phyloP scores from a whole-genome alignment of 2,888 invertebrate species.

The Limnephilus marmoratus region DNA sequence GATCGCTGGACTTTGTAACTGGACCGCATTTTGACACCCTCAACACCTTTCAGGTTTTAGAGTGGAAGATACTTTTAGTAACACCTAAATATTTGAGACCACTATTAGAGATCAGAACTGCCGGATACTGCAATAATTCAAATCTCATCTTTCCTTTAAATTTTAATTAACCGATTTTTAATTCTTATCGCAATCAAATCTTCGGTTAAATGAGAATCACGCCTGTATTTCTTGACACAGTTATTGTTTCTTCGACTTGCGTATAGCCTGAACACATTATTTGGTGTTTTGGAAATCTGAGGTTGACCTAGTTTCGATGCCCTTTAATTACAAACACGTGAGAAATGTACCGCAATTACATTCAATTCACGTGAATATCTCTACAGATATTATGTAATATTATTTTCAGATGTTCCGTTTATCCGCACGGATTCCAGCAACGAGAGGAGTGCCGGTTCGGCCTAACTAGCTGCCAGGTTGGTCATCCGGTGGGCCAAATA shows the following conservation, averaged over 20 bases:
- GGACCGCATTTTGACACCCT: not conserved
- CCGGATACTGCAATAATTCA: not conserved
- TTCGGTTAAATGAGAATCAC: not conserved
- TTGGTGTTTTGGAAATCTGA: not conserved
- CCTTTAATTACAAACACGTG: not conserved
- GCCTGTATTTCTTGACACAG: not conserved
- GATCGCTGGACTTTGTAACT: not conserved
- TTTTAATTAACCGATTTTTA: not conserved
- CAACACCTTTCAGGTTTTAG: not conserved
- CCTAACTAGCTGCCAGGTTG: not conserved
- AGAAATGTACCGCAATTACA: not conserved
- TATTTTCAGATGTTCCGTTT: not conserved
- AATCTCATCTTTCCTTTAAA: not conserved
- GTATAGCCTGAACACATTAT: not conserved
- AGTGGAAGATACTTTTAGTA: too few species aligned
- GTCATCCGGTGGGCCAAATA: not conserved
- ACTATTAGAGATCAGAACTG: not conserved
- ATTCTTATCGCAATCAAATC: not conserved
- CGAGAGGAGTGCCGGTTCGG: not conserved
- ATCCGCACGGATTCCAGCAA: not conserved
- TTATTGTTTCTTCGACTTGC: not conserved
- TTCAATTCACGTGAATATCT: not conserved
- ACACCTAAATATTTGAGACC: not conserved
- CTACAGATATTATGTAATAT: not conserved
- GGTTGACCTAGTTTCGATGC: not conserved